Conservation (phyloP, 2,888 invertebrate species). For the Pollenia labialis region DNA sequence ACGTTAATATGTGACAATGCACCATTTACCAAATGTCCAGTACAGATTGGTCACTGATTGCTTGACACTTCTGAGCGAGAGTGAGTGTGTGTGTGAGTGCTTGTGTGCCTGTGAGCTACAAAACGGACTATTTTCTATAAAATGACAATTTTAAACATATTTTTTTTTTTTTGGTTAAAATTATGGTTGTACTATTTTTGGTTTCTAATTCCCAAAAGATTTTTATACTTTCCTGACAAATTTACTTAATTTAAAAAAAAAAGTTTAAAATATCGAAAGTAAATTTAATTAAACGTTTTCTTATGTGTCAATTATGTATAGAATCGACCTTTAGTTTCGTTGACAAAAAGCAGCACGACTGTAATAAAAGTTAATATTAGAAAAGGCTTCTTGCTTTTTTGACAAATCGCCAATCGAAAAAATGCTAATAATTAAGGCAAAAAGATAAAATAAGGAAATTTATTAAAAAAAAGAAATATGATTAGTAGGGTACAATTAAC, state of each 20-base stretch:
- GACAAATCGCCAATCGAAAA: too few species aligned
- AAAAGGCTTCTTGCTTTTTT: too few species aligned
- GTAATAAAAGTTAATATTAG: too few species aligned
- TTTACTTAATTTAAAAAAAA: too few species aligned
- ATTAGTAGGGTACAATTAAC: too few species aligned
- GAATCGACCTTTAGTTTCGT: too few species aligned
- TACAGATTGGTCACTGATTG: conserved; percentile 68
- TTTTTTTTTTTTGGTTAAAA: conserved; percentile 22
- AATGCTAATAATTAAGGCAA: too few species aligned
- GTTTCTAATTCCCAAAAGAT: neutral
- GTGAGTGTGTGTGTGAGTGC: neutral
- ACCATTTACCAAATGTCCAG: conserved; percentile 65
- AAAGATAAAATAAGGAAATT: too few species aligned
- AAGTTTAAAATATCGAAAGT: neutral
- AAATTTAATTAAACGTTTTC: neutral
- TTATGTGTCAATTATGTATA: too few species aligned
- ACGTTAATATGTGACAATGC: conserved; percentile 74
- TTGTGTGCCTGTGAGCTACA: neutral
- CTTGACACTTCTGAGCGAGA: conserved; percentile 29
- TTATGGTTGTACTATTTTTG: neutral
- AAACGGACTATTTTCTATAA: conserved; percentile 45
- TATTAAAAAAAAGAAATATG: too few species aligned
- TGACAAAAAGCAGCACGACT: too few species aligned
- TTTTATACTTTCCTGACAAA: neutral
- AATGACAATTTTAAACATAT: conserved; percentile 39